A percentile compares a stretch with the other conserved stretches of the same genome.
phyloP scores from a whole-genome alignment of 1,140 invertebrate genomes.

The Drosophila teissieri region DNA sequence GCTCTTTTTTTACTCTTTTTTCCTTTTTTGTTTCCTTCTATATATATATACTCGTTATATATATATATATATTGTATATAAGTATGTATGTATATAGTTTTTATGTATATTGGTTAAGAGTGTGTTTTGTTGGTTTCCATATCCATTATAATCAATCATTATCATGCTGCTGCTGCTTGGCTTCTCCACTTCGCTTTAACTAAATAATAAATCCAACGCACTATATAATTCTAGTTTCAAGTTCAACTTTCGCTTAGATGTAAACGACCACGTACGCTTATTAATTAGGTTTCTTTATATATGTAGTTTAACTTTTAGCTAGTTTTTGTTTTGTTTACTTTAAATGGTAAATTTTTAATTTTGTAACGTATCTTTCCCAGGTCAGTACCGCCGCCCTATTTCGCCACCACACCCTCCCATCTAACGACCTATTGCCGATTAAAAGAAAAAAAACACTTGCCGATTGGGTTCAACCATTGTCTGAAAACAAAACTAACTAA shows the following conservation, averaged over 20 bases:
- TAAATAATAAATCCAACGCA: slow-evolving; percentile 83
- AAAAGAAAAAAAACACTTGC: neutral
- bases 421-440: neutral
- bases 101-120: slow-evolving; percentile 72
- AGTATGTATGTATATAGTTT: slow-evolving; percentile 57
- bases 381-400: slow-evolving; percentile 36
- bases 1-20: slow-evolving; percentile 57
- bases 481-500: neutral
- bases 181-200: slow-evolving; percentile 57
- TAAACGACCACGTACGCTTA: slow-evolving; percentile 82
- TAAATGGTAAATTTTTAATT: slow-evolving; percentile 79
- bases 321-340: slow-evolving; percentile 75
- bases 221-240: slow-evolving; percentile 84
- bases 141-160: slow-evolving; percentile 44
- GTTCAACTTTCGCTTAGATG: slow-evolving; percentile 83
- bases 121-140: slow-evolving; percentile 53
- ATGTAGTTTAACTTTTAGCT: slow-evolving; percentile 84
- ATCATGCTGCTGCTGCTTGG: slow-evolving; percentile 60
- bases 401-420: slow-evolving; percentile 10
- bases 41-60: slow-evolving; percentile 33
- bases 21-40: slow-evolving; percentile 43
- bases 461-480: neutral
- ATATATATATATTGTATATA: slow-evolving; percentile 62
- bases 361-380: slow-evolving; percentile 66
- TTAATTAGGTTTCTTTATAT: slow-evolving; percentile 82